Percentiles rank a stretch among this genome's conserved stretches.
Evolutionary conservation across 1,140 invertebrate species (phyloP).

Genomic region (Papilio machaon): DNA sequence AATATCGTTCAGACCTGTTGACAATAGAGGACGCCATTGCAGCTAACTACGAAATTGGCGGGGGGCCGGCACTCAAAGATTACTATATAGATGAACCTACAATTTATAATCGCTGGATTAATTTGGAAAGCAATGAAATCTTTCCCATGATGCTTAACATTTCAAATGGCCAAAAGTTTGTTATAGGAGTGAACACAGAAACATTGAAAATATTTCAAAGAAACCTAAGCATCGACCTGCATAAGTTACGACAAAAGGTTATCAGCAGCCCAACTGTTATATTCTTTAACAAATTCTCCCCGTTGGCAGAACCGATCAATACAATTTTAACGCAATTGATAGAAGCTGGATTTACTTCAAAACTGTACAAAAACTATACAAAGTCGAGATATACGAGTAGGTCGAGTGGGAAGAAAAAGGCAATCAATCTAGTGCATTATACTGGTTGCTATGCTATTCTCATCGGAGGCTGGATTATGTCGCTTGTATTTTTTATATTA

Average conservation of each 20-base stretch:
- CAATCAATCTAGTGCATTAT: slow-evolving; percentile 61
- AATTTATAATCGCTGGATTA: slow-evolving; percentile 60
- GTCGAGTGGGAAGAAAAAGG: slow-evolving; percentile 39
- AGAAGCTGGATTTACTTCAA: slow-evolving; percentile 59
- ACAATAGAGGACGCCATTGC: slow-evolving; percentile 61
- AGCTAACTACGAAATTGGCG: slow-evolving; percentile 61
- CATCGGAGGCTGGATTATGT: slow-evolving; percentile 58
- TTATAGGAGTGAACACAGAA: slow-evolving; percentile 63
- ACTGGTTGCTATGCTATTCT: slow-evolving; percentile 66
- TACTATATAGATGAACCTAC: slow-evolving; percentile 60
- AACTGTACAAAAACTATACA: slow-evolving; percentile 59
- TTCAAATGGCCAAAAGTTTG: slow-evolving; percentile 61
- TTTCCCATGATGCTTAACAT: slow-evolving; percentile 49
- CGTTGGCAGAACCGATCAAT: slow-evolving; percentile 55
- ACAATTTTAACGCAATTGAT: slow-evolving; percentile 52
- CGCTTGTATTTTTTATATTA: slow-evolving; percentile 53
- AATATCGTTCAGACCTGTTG: slow-evolving; percentile 54
- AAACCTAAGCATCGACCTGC: slow-evolving; percentile 49
- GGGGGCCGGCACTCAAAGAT: slow-evolving; percentile 62
- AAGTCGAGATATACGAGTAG: slow-evolving; percentile 29
- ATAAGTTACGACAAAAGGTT: slow-evolving; percentile 57
- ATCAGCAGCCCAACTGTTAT: slow-evolving; percentile 56
- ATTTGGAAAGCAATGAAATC: slow-evolving; percentile 55
- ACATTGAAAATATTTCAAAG: slow-evolving; percentile 50
- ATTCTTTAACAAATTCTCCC: slow-evolving; percentile 73